Percentiles rank a stretch among this genome's conserved stretches.
Conservation (phyloP, 1,140 invertebrate species). For the Bathynomus jamesi region DNA sequence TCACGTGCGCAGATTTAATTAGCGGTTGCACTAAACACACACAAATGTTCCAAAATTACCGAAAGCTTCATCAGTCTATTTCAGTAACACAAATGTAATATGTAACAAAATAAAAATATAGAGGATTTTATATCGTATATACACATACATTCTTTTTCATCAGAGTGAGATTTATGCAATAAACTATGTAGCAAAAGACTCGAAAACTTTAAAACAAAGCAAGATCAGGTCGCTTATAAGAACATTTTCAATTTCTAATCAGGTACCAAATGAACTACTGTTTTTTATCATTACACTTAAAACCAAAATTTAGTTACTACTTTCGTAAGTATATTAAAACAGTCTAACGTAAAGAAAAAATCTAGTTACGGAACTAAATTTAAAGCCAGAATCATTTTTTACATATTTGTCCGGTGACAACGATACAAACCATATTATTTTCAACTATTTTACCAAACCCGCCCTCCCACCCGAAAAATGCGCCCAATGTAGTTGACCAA, state of each 20-base stretch:
- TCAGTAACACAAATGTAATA: not conserved
- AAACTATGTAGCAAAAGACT: too few relatives aligned
- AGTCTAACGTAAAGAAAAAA: not conserved
- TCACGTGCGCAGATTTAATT: not conserved
- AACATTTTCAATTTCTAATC: not conserved
- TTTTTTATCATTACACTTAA: not conserved
- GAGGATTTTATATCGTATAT: too few relatives aligned
- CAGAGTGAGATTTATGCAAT: too few relatives aligned
- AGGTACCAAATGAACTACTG: not conserved
- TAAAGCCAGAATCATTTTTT: not conserved
- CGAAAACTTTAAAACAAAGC: not conserved
- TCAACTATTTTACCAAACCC: not conserved
- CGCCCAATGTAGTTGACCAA: too few relatives aligned
- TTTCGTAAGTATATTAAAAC: not conserved
- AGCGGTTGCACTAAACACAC: not conserved
- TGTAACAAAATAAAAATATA: not conserved
- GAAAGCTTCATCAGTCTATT: not conserved
- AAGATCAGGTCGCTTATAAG: not conserved
- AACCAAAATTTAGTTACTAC: not conserved
- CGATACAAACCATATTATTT: not conserved
- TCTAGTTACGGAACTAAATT: not conserved
- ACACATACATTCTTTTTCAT: too few relatives aligned
- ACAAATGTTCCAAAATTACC: not conserved
- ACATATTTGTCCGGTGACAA: not conserved
- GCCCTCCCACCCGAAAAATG: too few relatives aligned